Evolutionary conservation across 2,797 vertebrate genomes (phyloP).

Genomic region (Myripristis murdjan): DNA sequence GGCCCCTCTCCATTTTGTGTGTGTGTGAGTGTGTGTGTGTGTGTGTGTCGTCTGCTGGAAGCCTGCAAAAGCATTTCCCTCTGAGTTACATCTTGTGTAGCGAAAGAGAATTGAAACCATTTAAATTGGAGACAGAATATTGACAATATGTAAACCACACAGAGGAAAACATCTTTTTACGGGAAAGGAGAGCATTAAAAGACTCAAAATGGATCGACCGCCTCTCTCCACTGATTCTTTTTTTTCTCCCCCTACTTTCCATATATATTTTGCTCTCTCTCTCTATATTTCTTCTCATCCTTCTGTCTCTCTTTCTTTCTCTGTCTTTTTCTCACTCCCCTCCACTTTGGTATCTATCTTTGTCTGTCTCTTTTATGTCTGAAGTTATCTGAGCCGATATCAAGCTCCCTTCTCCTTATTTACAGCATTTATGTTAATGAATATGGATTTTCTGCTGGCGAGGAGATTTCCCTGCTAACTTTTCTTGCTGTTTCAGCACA

Average conservation of each 20-base stretch:
- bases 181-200: constrained; percentile 65
- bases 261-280: constrained; percentile 40
- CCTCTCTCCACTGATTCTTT: constrained; percentile 33
- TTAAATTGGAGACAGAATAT: constrained; percentile 79
- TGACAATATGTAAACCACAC: constrained; percentile 72
- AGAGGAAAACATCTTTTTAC: constrained; percentile 70
- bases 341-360: constrained; percentile 36
- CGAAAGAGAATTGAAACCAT: constrained; percentile 74
- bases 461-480: constrained; percentile 42
- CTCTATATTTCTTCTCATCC: constrained; percentile 11
- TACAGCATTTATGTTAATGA: constrained; percentile 73
- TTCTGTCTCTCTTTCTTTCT: constrained; percentile 46
- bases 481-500: constrained; percentile 61
- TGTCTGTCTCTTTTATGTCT: constrained; percentile 26
- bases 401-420: constrained; percentile 61
- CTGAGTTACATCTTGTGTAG: constrained; percentile 65
- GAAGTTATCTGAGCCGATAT: constrained; percentile 55
- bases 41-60: constrained; percentile 51
- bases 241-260: constrained; percentile 21
- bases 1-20: constrained; percentile 2
- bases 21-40: constrained; percentile 12
- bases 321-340: constrained; percentile 15
- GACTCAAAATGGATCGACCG: constrained; percentile 63
- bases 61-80: constrained; percentile 23
- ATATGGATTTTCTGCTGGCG: constrained; percentile 68